phyloP scores from a whole-genome alignment of 2,113 vertebrate species.

The Phylloscopus whistleri region DNA sequence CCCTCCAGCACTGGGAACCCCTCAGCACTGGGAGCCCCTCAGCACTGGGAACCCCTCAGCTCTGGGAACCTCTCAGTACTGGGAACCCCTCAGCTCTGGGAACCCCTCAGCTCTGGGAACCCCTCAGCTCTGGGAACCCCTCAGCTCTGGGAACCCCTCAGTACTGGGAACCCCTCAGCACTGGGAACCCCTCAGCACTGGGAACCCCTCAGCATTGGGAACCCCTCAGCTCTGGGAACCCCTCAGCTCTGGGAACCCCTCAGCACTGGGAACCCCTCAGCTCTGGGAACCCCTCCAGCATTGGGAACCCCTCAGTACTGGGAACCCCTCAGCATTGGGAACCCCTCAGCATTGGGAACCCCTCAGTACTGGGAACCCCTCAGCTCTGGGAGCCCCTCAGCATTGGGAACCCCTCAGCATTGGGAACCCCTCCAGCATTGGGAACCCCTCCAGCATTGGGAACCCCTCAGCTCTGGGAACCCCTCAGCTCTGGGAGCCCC shows the following conservation, averaged over 20 bases:
- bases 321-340: rapidly evolving
- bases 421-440: too few relatives aligned
- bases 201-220: neutral
- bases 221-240: rapidly evolving
- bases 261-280: neutral
- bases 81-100: neutral
- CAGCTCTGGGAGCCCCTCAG: too few relatives aligned
- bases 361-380: neutral
- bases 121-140: rapidly evolving
- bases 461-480: too few relatives aligned
- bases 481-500: neutral
- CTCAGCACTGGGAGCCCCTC: neutral
- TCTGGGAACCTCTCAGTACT: too few relatives aligned
- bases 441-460: rapidly evolving
- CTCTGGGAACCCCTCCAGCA: too few relatives aligned
- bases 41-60: rapidly evolving
- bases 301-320: neutral
- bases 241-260: neutral
- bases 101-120: rapidly evolving
- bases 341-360: too few relatives aligned
- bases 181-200: too few relatives aligned
- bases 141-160: neutral
- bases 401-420: neutral
- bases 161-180: rapidly evolving
- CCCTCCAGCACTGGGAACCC: rapidly evolving